Evolutionary conservation across 2,797 vertebrate species (phyloP).

Genomic region (Synaphobranchus kaupii): DNA sequence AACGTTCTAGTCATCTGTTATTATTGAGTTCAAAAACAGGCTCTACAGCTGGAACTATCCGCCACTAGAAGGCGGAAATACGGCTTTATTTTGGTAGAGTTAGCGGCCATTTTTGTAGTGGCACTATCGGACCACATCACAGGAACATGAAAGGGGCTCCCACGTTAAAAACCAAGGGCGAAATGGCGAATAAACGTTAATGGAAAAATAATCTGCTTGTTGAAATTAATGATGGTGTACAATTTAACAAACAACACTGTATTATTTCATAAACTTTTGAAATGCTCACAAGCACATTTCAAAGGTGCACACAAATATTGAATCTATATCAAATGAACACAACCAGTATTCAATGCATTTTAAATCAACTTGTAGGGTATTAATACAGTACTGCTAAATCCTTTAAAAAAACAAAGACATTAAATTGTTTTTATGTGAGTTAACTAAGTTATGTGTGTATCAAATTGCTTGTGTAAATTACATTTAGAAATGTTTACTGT

Average conservation of each 20-base stretch:
- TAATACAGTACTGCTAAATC: too few species aligned
- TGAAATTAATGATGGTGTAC: too few species aligned
- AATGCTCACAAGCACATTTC: background rate
- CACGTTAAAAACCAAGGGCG: too few species aligned
- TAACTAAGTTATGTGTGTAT: background rate
- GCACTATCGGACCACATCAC: background rate
- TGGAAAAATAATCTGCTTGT: too few species aligned
- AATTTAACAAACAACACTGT: background rate
- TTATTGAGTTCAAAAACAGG: background rate
- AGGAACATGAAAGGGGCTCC: background rate
- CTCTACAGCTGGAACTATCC: background rate
- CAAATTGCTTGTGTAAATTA: background rate
- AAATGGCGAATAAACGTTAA: too few species aligned
- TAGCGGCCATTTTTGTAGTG: conserved; percentile 15
- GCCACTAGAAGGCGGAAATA: background rate
- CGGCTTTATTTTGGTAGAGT: background rate
- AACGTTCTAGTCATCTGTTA: background rate
- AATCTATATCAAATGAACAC: too few species aligned
- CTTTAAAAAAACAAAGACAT: too few species aligned
- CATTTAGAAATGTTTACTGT: background rate
- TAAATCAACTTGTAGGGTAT: too few species aligned
- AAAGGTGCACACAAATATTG: too few species aligned
- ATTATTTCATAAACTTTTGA: background rate
- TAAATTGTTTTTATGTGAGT: background rate
- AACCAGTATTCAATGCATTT: too few species aligned